Evolutionary conservation across 2,888 invertebrate genomes (phyloP).

Genomic region (Dicranocentrus wangi): DNA sequence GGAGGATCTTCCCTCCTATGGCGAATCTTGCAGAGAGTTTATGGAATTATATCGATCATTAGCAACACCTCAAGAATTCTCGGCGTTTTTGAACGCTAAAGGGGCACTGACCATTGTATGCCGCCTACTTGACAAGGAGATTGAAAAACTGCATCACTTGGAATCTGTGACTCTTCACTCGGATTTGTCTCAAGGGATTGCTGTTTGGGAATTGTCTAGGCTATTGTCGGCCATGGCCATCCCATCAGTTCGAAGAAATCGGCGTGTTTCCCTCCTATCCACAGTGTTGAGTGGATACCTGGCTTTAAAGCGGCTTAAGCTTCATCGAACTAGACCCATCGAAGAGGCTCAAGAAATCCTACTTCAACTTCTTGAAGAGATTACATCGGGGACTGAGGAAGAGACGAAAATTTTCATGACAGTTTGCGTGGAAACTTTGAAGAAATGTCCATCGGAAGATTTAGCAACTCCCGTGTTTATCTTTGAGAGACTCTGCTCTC

Average conservation of each 20-base stretch:
- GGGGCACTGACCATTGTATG: constrained; percentile 90
- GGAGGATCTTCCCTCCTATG: constrained; percentile 88
- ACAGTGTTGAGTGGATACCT: constrained; percentile 95
- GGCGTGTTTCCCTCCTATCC: constrained; percentile 70
- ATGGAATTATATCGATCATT: constrained; percentile 89
- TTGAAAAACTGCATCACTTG: constrained; percentile 88
- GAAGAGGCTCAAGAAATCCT: constrained; percentile 75
- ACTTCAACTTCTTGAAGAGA: constrained; percentile 70
- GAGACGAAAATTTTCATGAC: constrained; percentile 98
- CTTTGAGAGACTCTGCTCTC: constrained; percentile 96
- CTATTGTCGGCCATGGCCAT: constrained; percentile 71
- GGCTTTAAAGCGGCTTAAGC: constrained; percentile 89
- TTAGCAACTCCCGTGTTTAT: constrained; percentile 97
- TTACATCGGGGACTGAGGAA: constrained; percentile 85
- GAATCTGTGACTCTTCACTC: constrained; percentile 95
- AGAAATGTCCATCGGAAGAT: constrained; percentile 91
- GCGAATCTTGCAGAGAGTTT: constrained; percentile 94
- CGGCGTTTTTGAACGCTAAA: constrained; percentile 91
- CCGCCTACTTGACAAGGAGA: constrained; percentile 89
- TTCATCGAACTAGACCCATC: constrained; percentile 94
- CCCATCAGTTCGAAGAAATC: constrained; percentile 70
- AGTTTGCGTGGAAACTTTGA: constrained; percentile 95
- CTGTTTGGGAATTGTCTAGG: constrained; percentile 71
- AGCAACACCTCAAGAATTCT: constrained; percentile 91
- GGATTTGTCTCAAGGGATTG: constrained; percentile 87